Conservation (phyloP, 2,797 vertebrate species). For the Poeciliopsis infans region DNA sequence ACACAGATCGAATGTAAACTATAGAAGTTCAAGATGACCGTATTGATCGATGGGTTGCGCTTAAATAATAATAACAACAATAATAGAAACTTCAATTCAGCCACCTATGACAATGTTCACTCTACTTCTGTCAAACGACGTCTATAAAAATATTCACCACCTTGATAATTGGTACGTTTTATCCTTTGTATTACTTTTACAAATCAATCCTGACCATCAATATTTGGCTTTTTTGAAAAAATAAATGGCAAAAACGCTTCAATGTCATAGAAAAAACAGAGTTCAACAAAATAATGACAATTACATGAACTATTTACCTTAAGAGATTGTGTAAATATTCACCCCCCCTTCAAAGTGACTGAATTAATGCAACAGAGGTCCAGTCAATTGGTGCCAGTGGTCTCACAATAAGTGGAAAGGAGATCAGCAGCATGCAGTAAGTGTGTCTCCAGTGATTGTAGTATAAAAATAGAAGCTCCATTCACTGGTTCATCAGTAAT, state of each 20-base stretch:
- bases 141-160: background rate
- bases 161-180: background rate
- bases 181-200: background rate
- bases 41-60: background rate
- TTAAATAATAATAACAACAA: background rate
- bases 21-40: background rate
- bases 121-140: too few species aligned
- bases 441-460: background rate
- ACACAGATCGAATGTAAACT: too few species aligned
- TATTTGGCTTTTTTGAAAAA: background rate
- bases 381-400: background rate
- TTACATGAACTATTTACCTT: background rate
- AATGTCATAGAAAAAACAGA: background rate
- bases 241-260: background rate
- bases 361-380: background rate
- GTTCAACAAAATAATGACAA: background rate
- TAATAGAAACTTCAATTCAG: background rate
- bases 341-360: background rate
- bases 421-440: background rate
- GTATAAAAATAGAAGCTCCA: background rate
- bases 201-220: background rate
- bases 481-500: background rate
- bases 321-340: background rate
- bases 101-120: background rate
- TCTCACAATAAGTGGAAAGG: background rate